These are phyloP conservation scores for Petaurus breviceps DNA, from an alignment of 2,113 vertebrate species.

Conservation along the genomic window DNA sequence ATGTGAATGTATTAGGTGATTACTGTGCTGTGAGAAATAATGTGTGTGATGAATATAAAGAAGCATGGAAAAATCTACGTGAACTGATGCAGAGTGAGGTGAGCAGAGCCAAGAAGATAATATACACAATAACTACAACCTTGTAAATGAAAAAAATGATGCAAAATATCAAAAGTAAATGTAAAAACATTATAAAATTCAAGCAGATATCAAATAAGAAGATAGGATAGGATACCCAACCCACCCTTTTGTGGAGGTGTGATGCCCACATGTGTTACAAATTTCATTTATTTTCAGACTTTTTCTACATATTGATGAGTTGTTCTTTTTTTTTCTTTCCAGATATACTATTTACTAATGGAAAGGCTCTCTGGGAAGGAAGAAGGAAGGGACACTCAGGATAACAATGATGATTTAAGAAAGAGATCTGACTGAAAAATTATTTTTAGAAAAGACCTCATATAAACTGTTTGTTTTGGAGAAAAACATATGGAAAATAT, in stretches of 20 bases:
- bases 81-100: neutral
- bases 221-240: neutral
- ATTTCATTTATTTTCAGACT: neutral
- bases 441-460: conserved; percentile 50
- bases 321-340: neutral
- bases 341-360: neutral
- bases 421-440: neutral
- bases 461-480: conserved; percentile 50
- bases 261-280: neutral
- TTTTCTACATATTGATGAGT: neutral
- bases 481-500: conserved; percentile 62
- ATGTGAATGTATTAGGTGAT: neutral
- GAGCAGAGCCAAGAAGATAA: neutral
- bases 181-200: neutral
- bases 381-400: neutral
- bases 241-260: neutral
- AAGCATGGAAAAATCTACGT: neutral
- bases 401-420: neutral
- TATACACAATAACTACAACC: neutral
- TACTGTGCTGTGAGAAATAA: neutral
- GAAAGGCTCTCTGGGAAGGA: neutral
- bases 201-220: neutral
- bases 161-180: neutral
- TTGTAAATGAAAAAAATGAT: neutral
- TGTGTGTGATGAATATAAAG: neutral